Evolutionary conservation across 2,888 invertebrate species (phyloP), one percentile per base, ranked within the genome.

Genomic region (Cotesia congregata): DNA sequence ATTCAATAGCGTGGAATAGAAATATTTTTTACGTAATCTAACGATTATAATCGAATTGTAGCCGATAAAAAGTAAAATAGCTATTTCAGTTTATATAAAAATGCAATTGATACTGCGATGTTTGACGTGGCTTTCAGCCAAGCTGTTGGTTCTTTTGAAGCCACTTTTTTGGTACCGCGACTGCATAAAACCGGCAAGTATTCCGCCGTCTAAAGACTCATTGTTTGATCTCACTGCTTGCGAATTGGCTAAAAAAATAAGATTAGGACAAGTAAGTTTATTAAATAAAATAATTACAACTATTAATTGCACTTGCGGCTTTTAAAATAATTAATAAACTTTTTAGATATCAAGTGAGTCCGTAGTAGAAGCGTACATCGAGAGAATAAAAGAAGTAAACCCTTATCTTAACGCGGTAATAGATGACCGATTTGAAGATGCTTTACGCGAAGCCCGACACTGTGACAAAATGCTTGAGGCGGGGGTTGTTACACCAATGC

Each of bases 391-490:
- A 83, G 93, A 94, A 90, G 95, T 96, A 0, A 95, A 97, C 89
- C 93, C 94, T 0, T 90, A 93, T 59, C 86, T 97, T 69, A 97
- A 97, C 88, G 95, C 95, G 15, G 92, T 97, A 2, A 94, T 96
- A 3, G 94, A 95, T 82, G 93, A 95, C 50, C 91, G 96, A 65
- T 97, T 94, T 86, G 92, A 93, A 64, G 91, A 91, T 72, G 97
- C 97, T 0, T 83, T 97, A 60, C 89, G 91, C 77, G 96, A 97
- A 86, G 96, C 97, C 0, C 92, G 91, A 81, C 90, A 91, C 75
- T 93, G 94, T 1, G 97, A 97, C 89, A 91, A 91, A 80, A 91
- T 93, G 85, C 91, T 97, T 41, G 91, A 90, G 7, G 91, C 91
- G 64, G 92, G 91, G 38, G 85, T 90, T 15, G 91, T 91, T 67